These are phyloP conservation scores for Anastrepha obliqua DNA, from an alignment of 1,140 invertebrate genomes.

Conservation along the genomic window DNA sequence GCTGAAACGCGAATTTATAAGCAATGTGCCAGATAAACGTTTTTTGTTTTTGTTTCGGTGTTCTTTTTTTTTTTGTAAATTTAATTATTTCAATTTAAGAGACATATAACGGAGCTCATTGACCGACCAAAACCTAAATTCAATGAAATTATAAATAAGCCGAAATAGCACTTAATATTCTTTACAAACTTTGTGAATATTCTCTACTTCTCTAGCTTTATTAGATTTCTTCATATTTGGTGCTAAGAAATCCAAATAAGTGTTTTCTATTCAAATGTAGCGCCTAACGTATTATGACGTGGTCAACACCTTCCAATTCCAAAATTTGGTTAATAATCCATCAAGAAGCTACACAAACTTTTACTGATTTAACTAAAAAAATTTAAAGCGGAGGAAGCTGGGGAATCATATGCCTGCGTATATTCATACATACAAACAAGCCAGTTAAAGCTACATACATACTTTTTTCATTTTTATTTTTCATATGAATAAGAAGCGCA, in stretches of 20 bases:
- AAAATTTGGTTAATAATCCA: background rate
- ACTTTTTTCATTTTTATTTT: background rate
- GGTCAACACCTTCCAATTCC: constrained; percentile 1
- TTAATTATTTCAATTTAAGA: too few relatives aligned
- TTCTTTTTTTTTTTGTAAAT: too few relatives aligned
- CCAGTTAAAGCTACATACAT: background rate
- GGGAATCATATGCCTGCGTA: background rate
- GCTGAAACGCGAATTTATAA: too few relatives aligned
- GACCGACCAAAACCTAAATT: too few relatives aligned
- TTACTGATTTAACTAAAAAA: too few relatives aligned
- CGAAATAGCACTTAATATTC: too few relatives aligned
- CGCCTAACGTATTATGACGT: background rate
- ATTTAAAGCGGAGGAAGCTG: background rate
- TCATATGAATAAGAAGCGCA: background rate
- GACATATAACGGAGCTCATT: too few relatives aligned
- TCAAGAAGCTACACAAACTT: background rate
- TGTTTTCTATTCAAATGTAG: background rate
- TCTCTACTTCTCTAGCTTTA: too few relatives aligned
- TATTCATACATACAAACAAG: background rate
- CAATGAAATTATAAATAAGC: too few relatives aligned
- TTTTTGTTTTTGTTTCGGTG: too few relatives aligned
- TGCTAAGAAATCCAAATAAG: background rate
- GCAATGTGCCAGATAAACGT: too few relatives aligned
- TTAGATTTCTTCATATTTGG: background rate
- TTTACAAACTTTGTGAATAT: too few relatives aligned